Base-by-base conservation (phyloP, 2,797 vertebrate species). In the Syndactyla subalaris region DNA sequence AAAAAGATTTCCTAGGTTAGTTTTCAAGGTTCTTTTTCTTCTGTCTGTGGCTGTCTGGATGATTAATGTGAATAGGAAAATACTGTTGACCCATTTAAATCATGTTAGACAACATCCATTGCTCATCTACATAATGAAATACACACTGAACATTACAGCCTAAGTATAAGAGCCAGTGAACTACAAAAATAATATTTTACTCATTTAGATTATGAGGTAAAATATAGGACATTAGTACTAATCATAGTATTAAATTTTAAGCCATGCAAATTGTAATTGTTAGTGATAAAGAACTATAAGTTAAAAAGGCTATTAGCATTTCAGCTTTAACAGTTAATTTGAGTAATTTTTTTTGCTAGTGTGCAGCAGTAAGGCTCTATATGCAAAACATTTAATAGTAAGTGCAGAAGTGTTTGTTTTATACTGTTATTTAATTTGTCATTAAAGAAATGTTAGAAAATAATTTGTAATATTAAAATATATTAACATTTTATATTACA, bases 1-100 rank as follows among this genome's bases (percentile, higher is more conserved):
- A 95, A 95, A 89, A 71, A 93, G 75, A 94, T 97, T 95, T 95
- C 95, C 93, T 95, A 94, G 91, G 71, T 97, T 96, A 70, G 82
- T 97, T 97, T 98, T 92, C 91, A 92, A 84, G 78, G 63, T 27
- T 45, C 6, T 52, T 72, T 88, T 61, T 89, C 58, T 73, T 32
- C 71, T 90, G 61, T 85, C 54, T 6, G 39, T 83, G 89, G 84
- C 96, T 98, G 97, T 98, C 97, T 91, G 85, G 95, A 91, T 98
- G 97, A 98, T 98, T 97, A 98, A 98, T 97, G 97, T 95, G 97
- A 97, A 87, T 96, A 97, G 97, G 97, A 98, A 98, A 98, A 97
- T 97, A 97, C 96, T 98, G 96, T 97, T 98, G 98, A 98, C 97
- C 97, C 97, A 98, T 97, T 98, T 98, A 98, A 98, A 98, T 98